Percentiles rank a stretch among this genome's conserved stretches.
These are phyloP conservation scores for Coccyzus lansbergi DNA, from an alignment of 2,797 vertebrate species.

Conservation along the genomic window DNA sequence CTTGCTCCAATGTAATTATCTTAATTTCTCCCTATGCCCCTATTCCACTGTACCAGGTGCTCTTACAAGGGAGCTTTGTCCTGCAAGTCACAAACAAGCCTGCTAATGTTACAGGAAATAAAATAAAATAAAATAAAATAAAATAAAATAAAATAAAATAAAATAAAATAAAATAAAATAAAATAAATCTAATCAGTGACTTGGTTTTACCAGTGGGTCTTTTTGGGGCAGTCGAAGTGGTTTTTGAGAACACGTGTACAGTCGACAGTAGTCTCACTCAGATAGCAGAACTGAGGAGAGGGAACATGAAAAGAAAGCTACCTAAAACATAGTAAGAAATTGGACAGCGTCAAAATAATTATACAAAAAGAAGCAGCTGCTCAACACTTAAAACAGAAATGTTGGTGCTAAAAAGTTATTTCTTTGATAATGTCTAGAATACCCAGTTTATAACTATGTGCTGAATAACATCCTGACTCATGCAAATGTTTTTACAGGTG, in stretches of 20 bases:
- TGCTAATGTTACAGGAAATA: neutral
- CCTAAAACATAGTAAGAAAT: neutral
- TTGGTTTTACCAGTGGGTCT: neutral
- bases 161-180: neutral
- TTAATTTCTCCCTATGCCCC: conserved; percentile 4
- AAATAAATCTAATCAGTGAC: neutral
- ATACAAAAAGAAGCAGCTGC: neutral
- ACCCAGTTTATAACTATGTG: conserved; percentile 3
- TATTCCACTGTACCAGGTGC: neutral
- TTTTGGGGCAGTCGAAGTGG: neutral
- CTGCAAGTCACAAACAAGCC: neutral
- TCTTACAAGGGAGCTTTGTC: conserved; percentile 20
- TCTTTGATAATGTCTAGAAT: conserved; percentile 17
- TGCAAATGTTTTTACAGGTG: conserved; percentile 57
- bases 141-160: neutral
- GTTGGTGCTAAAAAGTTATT: neutral
- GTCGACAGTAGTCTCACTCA: neutral
- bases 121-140: too few species aligned
- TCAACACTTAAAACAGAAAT: neutral
- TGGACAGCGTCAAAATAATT: neutral
- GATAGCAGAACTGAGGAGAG: neutral
- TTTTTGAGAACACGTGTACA: neutral
- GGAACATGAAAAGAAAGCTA: neutral
- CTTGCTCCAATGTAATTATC: neutral
- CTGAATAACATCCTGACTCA: neutral